A percentile compares a stretch with the other conserved stretches of the same genome.
Conservation (phyloP, 2,113 vertebrate genomes). For the Numenius arquata region DNA sequence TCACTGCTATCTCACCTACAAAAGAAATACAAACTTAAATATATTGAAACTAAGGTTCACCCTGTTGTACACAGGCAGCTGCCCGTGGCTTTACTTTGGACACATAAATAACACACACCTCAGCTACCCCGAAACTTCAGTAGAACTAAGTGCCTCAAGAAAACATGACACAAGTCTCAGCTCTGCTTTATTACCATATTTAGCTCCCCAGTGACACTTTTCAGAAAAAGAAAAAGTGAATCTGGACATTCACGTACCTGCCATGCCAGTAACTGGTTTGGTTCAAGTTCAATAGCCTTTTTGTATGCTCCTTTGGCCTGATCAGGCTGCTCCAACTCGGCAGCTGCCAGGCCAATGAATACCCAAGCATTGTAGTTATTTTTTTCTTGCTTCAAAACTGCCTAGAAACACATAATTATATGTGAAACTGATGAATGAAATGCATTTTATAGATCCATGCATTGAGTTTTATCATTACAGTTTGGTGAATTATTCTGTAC, state of each 20-base stretch:
- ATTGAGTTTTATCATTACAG: background rate
- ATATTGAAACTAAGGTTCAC: background rate
- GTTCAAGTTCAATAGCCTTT: slow-evolving; percentile 91
- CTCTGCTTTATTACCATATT: background rate
- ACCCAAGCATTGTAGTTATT: slow-evolving; percentile 99
- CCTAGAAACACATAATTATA: slow-evolving; percentile 65
- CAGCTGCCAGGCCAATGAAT: slow-evolving; percentile 93
- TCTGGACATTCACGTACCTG: slow-evolving; percentile 76
- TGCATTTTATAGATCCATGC: accelerated
- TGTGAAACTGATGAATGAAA: background rate
- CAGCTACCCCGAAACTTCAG: background rate
- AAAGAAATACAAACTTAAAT: background rate
- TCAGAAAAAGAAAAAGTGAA: background rate
- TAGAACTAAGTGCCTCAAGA: background rate
- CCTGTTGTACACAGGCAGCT: background rate
- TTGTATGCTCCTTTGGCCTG: slow-evolving; percentile 91
- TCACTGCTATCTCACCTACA: background rate
- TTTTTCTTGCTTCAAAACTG: slow-evolving; percentile 93
- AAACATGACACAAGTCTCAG: background rate
- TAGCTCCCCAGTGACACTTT: background rate
- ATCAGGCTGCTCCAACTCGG: slow-evolving; percentile 90
- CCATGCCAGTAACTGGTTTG: slow-evolving; percentile 92
- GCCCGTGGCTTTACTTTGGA: background rate
- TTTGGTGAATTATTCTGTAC: background rate
- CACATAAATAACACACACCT: background rate